A percentile compares a stretch with the other conserved stretches of the same genome.
phyloP scores from a whole-genome alignment of 2,888 invertebrate species.

The Philereme transversata region DNA sequence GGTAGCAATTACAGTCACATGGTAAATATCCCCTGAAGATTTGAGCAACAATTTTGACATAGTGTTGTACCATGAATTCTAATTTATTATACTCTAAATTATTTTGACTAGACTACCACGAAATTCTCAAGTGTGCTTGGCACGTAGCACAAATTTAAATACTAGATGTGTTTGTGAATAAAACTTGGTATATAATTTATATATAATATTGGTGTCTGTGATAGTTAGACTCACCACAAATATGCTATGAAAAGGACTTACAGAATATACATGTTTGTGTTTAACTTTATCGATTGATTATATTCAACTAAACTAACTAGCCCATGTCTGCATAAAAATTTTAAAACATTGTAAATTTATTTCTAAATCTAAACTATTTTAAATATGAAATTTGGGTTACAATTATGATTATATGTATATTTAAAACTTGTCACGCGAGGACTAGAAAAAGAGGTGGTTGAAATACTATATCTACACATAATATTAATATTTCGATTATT shows the following conservation, averaged over 20 bases:
- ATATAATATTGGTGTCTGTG: conserved; percentile 11
- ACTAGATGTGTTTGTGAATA: conserved; percentile 24
- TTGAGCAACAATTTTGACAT: neutral
- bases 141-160: conserved; percentile 40
- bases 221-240: conserved; percentile 41
- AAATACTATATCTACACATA: conserved; percentile 3
- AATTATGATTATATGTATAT: too few species aligned
- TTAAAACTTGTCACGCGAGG: conserved; percentile 18
- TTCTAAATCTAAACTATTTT: too few species aligned
- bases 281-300: too few species aligned
- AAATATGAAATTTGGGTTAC: too few species aligned
- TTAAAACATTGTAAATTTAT: too few species aligned
- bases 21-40: too few species aligned
- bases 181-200: conserved; percentile 34
- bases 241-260: conserved; percentile 8
- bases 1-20: too few species aligned
- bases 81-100: conserved; percentile 32
- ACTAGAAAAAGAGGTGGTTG: conserved; percentile 12
- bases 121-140: conserved; percentile 54
- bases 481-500: neutral
- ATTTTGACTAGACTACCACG: conserved; percentile 49
- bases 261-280: too few species aligned
- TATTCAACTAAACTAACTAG: too few species aligned
- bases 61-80: too few species aligned
- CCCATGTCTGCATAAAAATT: too few species aligned